These are phyloP conservation scores for Zootermopsis nevadensis DNA, from an alignment of 2,888 invertebrate species.

Conservation along the genomic window DNA sequence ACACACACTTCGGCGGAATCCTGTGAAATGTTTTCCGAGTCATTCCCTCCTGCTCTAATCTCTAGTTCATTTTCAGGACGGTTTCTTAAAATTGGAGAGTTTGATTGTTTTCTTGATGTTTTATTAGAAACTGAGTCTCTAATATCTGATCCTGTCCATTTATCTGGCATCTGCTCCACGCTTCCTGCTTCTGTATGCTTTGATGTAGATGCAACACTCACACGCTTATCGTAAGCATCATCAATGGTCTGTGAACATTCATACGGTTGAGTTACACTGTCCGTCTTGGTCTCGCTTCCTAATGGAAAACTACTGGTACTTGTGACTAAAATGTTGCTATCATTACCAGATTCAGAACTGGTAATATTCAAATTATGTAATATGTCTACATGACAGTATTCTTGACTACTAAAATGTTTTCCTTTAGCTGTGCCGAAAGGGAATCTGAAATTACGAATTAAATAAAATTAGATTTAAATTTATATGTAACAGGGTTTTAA, in stretches of 20 bases:
- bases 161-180: neutral
- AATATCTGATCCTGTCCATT: neutral
- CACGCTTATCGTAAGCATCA: neutral
- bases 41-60: neutral
- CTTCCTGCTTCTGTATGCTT: neutral
- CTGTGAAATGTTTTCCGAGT: neutral
- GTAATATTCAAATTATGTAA: neutral
- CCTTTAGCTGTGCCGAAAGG: neutral
- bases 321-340: neutral
- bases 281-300: no score
- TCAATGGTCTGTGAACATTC: neutral
- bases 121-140: neutral
- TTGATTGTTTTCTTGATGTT: neutral
- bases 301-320: neutral
- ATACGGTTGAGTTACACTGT: neutral
- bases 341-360: conserved; percentile 1
- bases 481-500: no score
- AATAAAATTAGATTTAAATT: no score
- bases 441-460: neutral
- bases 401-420: neutral
- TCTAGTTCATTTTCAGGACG: neutral
- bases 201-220: neutral
- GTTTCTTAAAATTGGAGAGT: neutral
- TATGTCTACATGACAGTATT: neutral
- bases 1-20: neutral